Conservation (phyloP, 2,888 invertebrate genomes). For the Horisme vitalbata region DNA sequence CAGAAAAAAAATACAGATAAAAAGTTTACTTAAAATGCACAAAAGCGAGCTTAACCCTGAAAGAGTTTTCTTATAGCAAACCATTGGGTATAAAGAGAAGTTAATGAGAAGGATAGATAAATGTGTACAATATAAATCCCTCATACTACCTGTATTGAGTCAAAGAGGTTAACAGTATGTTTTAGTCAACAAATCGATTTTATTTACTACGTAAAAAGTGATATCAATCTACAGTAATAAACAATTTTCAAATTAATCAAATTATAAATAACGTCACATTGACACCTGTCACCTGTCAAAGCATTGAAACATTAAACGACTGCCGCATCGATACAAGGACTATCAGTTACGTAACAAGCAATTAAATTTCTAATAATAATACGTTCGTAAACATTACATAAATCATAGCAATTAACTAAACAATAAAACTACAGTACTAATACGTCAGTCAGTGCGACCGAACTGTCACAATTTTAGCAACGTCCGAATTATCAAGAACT, state of each 20-base stretch:
- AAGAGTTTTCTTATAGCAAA: too few relatives aligned
- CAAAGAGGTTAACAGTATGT: too few relatives aligned
- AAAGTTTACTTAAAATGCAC: too few relatives aligned
- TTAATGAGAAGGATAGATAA: too few relatives aligned
- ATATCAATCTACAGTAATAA: background rate
- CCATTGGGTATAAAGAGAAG: too few relatives aligned
- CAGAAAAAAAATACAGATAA: too few relatives aligned
- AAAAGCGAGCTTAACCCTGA: too few relatives aligned
- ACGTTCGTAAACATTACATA: slow-evolving; percentile 40
- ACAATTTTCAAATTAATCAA: background rate
- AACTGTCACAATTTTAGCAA: slow-evolving; percentile 54
- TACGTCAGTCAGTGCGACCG: slow-evolving; percentile 47
- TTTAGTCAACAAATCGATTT: too few relatives aligned
- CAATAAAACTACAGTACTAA: slow-evolving; percentile 58
- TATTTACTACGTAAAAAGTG: too few relatives aligned
- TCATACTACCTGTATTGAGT: too few relatives aligned
- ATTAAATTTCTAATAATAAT: slow-evolving; percentile 46
- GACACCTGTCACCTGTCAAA: slow-evolving; percentile 14
- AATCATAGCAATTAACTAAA: slow-evolving; percentile 60
- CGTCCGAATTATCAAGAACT: slow-evolving; percentile 43
- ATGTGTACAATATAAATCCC: too few relatives aligned
- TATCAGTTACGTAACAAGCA: slow-evolving; percentile 36
- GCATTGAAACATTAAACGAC: slow-evolving; percentile 11
- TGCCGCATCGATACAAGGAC: slow-evolving; percentile 5
- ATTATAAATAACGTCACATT: slow-evolving; percentile 9